Conservation (phyloP, 1,140 invertebrate genomes). For the Drosophila pruinosa region DNA sequence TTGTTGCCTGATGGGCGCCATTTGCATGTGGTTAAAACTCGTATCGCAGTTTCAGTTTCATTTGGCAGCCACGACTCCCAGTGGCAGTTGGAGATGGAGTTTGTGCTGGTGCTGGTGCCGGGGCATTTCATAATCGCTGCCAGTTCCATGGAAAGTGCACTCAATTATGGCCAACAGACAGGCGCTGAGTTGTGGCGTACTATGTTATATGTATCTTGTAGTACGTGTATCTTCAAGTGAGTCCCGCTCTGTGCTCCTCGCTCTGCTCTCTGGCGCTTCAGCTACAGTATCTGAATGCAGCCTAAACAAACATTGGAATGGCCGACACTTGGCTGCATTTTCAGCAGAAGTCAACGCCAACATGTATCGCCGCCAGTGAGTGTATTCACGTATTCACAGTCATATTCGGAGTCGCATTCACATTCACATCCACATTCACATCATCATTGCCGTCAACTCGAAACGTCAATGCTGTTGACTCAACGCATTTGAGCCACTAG, state of each 20-base stretch:
- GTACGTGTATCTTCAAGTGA: conserved; percentile 42
- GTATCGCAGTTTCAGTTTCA: conserved; percentile 2
- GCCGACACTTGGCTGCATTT: conserved; percentile 64
- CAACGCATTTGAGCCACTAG: conserved; percentile 62
- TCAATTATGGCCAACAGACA: conserved; percentile 81
- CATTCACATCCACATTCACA: conserved; percentile 28
- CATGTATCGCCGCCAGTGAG: conserved; percentile 20
- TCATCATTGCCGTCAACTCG: conserved; percentile 61
- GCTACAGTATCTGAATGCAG: conserved; percentile 30
- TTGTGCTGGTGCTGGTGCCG: not conserved
- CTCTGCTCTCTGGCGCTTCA: conserved; percentile 38
- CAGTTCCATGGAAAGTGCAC: conserved; percentile 79
- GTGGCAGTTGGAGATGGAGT: not conserved
- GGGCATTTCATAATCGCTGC: conserved; percentile 75
- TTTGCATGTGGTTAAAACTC: conserved; percentile 34
- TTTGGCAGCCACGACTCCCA: not conserved
- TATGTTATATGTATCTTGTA: conserved; percentile 1
- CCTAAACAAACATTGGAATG: conserved; percentile 79
- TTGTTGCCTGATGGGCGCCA: conserved; percentile 63
- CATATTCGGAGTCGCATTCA: conserved; percentile 3
- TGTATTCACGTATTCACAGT: conserved; percentile 2
- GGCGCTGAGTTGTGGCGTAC: conserved; percentile 45
- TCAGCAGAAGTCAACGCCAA: conserved; percentile 80
- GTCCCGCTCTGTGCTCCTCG: conserved; percentile 16
- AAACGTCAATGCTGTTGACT: conserved; percentile 79